Conservation (phyloP, 1,140 invertebrate genomes). For the Diorhabda carinulata region DNA sequence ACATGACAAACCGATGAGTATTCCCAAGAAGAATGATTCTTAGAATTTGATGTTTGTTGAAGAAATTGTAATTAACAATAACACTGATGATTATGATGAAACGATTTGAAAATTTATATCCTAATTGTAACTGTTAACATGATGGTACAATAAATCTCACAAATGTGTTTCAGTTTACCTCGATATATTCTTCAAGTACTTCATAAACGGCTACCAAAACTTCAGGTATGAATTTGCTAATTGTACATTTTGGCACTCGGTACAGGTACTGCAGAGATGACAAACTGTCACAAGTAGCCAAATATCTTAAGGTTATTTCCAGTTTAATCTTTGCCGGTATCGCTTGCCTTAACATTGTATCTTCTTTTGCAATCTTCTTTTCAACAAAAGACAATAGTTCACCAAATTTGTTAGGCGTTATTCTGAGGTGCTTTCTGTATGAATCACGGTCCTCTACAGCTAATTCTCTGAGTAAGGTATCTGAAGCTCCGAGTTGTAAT, state of each 20-base stretch:
- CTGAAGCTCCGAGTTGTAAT: neutral
- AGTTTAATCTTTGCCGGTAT: constrained; percentile 12
- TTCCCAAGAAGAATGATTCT: too few species aligned
- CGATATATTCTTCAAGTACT: neutral
- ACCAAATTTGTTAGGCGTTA: constrained; percentile 1
- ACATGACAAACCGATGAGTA: too few species aligned
- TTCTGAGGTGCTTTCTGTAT: constrained; percentile 5
- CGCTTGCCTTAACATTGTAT: constrained; percentile 11
- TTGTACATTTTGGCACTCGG: constrained; percentile 13
- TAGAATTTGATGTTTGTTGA: too few species aligned
- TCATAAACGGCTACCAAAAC: constrained; percentile 9
- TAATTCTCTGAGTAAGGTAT: neutral
- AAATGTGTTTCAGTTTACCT: neutral
- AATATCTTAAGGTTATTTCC: constrained; percentile 15
- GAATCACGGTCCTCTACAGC: constrained; percentile 12
- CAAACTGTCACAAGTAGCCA: constrained; percentile 1
- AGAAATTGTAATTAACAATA: too few species aligned
- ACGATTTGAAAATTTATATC: too few species aligned
- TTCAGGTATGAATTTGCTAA: constrained; percentile 18
- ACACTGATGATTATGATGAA: too few species aligned
- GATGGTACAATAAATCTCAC: too few species aligned
- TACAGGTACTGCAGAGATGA: constrained; percentile 6
- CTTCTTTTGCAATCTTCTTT: constrained; percentile 4
- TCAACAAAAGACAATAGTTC: constrained; percentile 3
- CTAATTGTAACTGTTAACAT: too few species aligned